phyloP scores from a whole-genome alignment of 2,797 vertebrate species.

The Gadopsis marmoratus region DNA sequence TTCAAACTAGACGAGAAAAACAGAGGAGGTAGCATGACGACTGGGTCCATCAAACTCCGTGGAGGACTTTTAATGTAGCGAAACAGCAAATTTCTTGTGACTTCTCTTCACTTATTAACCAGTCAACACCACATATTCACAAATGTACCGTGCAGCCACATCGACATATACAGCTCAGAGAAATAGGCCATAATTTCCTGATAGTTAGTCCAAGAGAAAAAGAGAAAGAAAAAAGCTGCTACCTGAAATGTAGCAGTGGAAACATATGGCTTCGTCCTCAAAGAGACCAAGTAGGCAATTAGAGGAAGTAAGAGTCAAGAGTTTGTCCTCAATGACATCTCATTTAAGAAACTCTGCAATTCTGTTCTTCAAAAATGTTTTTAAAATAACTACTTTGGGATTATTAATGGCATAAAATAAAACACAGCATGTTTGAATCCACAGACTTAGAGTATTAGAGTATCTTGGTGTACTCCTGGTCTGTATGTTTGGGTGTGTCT shows the following conservation, averaged over 20 bases:
- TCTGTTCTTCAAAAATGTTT: not conserved
- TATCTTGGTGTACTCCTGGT: constrained; percentile 4
- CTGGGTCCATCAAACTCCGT: not conserved
- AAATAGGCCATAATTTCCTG: not conserved
- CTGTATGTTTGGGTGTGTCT: constrained; percentile 46
- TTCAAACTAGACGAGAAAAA: not conserved
- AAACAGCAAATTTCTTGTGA: not conserved
- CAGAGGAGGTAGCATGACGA: not conserved
- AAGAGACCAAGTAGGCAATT: not conserved
- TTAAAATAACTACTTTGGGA: not conserved
- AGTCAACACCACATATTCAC: constrained; percentile 4
- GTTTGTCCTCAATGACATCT: not conserved
- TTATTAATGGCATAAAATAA: constrained; percentile 11
- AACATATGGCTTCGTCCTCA: constrained; percentile 25
- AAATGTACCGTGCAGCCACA: constrained; percentile 1
- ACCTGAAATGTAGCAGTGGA: constrained; percentile 7
- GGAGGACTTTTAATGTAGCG: constrained; percentile 6
- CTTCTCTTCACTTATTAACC: not conserved
- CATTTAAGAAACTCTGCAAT: not conserved
- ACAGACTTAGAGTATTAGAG: not conserved
- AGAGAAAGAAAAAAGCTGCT: not conserved
- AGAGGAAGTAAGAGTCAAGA: not conserved
- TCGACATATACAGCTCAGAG: not conserved
- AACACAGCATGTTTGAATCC: not conserved
- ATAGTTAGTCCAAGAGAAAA: not conserved